Percentiles rank a stretch among this genome's conserved stretches.
phyloP scores from a whole-genome alignment of 1,140 invertebrate genomes.

The Thalassaphorura encarpata region DNA sequence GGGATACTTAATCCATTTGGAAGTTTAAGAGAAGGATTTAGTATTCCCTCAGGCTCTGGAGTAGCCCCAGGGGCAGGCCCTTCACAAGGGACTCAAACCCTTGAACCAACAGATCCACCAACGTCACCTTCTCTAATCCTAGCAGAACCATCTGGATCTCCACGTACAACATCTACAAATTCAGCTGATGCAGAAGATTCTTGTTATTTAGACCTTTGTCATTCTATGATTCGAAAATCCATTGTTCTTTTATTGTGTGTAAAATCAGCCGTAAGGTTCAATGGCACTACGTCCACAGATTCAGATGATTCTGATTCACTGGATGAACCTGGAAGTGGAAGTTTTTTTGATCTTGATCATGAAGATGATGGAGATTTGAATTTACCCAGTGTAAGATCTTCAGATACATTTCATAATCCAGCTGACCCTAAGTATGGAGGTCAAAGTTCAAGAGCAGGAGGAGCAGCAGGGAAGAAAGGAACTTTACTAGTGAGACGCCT shows the following conservation, averaged over 20 bases:
- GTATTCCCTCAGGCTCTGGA: too few relatives aligned
- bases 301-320: not conserved
- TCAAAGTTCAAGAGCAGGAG: not conserved
- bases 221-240: slow-evolving; percentile 17
- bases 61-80: too few relatives aligned
- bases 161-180: too few relatives aligned
- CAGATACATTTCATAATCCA: slow-evolving; percentile 17
- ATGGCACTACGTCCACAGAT: not conserved
- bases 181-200: too few relatives aligned
- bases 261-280: slow-evolving; percentile 5
- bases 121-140: too few relatives aligned
- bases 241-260: slow-evolving; percentile 16
- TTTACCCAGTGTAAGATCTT: slow-evolving; percentile 10
- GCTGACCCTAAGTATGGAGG: not conserved
- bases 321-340: not conserved
- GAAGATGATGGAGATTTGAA: slow-evolving; percentile 14
- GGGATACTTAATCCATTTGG: too few relatives aligned
- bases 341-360: slow-evolving; percentile 1
- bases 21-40: too few relatives aligned
- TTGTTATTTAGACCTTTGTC: too few relatives aligned
- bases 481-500: slow-evolving; percentile 10
- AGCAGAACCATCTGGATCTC: too few relatives aligned
- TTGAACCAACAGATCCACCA: too few relatives aligned
- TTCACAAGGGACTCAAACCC: too few relatives aligned
- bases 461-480: slow-evolving; percentile 1